Evolutionary conservation across 1,140 invertebrate species (phyloP), one percentile per base, ranked within the genome.

Genomic region (Caenorhabditis latens): DNA sequence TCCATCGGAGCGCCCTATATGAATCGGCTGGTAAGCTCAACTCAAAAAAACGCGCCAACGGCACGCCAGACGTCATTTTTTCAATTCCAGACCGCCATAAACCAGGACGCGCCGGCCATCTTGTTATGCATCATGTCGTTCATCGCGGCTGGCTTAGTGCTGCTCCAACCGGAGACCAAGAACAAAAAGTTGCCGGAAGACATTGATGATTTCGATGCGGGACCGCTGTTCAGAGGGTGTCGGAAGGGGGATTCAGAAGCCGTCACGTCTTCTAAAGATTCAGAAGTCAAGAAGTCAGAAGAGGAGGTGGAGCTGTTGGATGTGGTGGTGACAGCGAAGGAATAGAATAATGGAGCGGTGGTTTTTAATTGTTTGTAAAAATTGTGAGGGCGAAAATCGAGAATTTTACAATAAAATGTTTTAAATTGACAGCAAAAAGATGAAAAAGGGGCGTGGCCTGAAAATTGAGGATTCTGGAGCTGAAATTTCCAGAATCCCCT

Each of bases 141-240:
- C 3, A 48, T 65, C 19, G 24, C 82, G 2, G 86, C 83, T 14
- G 32, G 50, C 19, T 14, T 71, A 9, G 83, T 87, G 0, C 46
- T 84, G 5, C 42, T 61, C 9, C 50, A 86, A 40, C 83, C 86
- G 4, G 86, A 87, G 32, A 87, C 86, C 9, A 65, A 75, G 40
- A 46, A 75, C 53, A 84, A 87, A 42, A 83, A 61, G 24, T 83
- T 84, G 40, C 86, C 86, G n/a, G 86, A 87, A 84, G 83, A 87
- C 19, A 46, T 84, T 50, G 67, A 61, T 84, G 43, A 83, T 13
- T 83, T 84, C 55, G 83, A 84, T n/a, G 83, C 32, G 8, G 83
- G 83, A 21, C 83, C 83, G 48, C 50, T 84, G 3, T 84, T 84
- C 53, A 84, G 83, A 84, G 53, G 55, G n/a, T 61, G 53, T 79